These are phyloP conservation scores for Helicolenus hilgendorfi DNA, from an alignment of 2,797 vertebrate species.

Conservation along the genomic window DNA sequence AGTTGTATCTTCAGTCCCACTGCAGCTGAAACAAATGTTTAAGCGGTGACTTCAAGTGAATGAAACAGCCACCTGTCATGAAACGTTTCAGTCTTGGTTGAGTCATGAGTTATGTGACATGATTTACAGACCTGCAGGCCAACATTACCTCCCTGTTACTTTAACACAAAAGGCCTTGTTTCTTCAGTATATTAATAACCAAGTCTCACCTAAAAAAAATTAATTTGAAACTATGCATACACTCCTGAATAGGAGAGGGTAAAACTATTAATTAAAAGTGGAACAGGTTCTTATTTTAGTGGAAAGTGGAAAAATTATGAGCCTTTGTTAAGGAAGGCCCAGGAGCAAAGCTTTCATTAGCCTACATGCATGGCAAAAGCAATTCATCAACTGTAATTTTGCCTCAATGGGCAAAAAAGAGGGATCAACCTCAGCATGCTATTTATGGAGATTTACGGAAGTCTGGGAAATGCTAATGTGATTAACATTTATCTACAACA, in stretches of 20 bases:
- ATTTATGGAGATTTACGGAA: conserved; percentile 93
- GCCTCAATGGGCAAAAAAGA: conserved; percentile 90
- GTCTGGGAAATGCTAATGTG: conserved; percentile 93
- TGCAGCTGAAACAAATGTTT: conserved; percentile 53
- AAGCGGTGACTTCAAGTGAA: conserved; percentile 50
- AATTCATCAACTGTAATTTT: conserved; percentile 93
- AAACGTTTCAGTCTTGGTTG: conserved; percentile 33
- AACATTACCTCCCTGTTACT: conserved; percentile 84
- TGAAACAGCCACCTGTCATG: conserved; percentile 63
- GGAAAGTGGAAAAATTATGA: conserved; percentile 89
- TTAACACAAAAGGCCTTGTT: conserved; percentile 83
- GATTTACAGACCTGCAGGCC: conserved; percentile 78
- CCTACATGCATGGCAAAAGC: conserved; percentile 92
- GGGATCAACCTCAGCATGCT: conserved; percentile 92
- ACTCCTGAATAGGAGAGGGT: conserved; percentile 86
- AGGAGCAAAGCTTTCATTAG: conserved; percentile 93
- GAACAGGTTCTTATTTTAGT: conserved; percentile 93
- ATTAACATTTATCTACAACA: conserved; percentile 93
- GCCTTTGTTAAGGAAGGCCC: conserved; percentile 92
- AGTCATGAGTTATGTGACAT: conserved; percentile 75
- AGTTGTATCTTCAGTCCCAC: conserved; percentile 26
- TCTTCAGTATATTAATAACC: conserved; percentile 84
- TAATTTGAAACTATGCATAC: conserved; percentile 88
- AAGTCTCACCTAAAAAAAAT: conserved; percentile 88
- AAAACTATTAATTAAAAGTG: conserved; percentile 93